phyloP scores from a whole-genome alignment of 2,113 vertebrate species.

The Brachyistius frenatus region DNA sequence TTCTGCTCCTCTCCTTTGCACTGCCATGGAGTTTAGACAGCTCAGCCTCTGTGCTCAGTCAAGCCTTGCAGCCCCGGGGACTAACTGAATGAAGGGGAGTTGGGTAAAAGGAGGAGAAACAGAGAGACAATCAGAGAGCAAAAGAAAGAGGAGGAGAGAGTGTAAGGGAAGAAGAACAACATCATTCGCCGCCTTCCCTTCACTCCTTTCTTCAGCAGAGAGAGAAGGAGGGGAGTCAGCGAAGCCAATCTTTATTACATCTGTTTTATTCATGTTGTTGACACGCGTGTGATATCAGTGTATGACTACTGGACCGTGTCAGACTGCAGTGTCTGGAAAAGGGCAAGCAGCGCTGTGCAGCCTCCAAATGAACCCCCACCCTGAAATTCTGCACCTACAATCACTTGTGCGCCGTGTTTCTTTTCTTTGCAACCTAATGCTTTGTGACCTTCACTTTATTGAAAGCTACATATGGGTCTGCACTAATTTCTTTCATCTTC shows the following conservation, averaged over 20 bases:
- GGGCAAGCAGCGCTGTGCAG: slow-evolving; percentile 58
- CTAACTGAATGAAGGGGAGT: slow-evolving; percentile 47
- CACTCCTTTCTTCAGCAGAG: slow-evolving; percentile 31
- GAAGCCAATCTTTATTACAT: slow-evolving; percentile 81
- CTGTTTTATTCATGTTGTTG: slow-evolving; percentile 86
- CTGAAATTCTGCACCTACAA: slow-evolving; percentile 29
- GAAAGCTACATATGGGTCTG: neutral
- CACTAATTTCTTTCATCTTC: neutral
- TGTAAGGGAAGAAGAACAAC: slow-evolving; percentile 49
- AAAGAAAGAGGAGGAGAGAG: slow-evolving; percentile 47
- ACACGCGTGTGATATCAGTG: slow-evolving; percentile 81
- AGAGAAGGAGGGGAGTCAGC: slow-evolving; percentile 21
- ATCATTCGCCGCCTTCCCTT: slow-evolving; percentile 26
- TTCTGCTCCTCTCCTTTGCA: slow-evolving; percentile 58
- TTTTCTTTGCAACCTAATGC: slow-evolving; percentile 50
- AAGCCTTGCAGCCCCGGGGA: slow-evolving; percentile 78
- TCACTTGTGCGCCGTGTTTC: slow-evolving; percentile 44
- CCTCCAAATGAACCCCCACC: slow-evolving; percentile 49
- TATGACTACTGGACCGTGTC: slow-evolving; percentile 80
- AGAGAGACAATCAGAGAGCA: slow-evolving; percentile 53
- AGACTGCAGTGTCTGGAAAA: slow-evolving; percentile 78
- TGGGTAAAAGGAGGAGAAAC: slow-evolving; percentile 62
- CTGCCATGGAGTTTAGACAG: slow-evolving; percentile 75
- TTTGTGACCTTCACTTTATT: slow-evolving; percentile 44
- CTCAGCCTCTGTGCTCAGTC: slow-evolving; percentile 80